phyloP scores from a whole-genome alignment of 2,888 invertebrate genomes.

The Diarsia dahlii region DNA sequence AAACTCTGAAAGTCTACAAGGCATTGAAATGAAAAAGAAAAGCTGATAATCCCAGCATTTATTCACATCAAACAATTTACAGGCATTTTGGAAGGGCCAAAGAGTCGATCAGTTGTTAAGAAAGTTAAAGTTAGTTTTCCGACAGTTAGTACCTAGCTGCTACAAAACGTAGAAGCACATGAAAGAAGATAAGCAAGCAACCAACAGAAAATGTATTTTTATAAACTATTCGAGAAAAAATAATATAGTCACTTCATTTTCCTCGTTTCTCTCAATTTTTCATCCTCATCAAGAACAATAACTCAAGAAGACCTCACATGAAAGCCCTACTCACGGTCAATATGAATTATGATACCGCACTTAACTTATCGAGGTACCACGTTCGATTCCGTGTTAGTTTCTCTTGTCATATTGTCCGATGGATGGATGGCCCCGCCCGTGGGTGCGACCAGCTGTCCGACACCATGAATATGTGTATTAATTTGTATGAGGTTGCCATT shows the following conservation, averaged over 20 bases:
- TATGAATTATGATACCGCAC: conserved; percentile 80
- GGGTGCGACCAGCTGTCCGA: conserved; percentile 55
- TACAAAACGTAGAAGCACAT: too few relatives aligned
- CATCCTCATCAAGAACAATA: background rate
- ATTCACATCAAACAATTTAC: too few relatives aligned
- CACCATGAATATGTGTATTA: conserved; percentile 57
- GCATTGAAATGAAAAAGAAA: background rate
- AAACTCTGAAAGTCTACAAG: background rate
- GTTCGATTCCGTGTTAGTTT: conserved; percentile 79
- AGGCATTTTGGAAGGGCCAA: too few relatives aligned
- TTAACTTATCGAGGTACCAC: conserved; percentile 80
- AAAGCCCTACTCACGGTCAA: conserved; percentile 55
- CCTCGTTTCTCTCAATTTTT: background rate
- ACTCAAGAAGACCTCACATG: conserved; percentile 42
- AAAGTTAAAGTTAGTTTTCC: too few relatives aligned
- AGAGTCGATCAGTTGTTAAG: too few relatives aligned
- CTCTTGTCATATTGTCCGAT: conserved; percentile 77
- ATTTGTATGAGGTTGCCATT: conserved; percentile 54
- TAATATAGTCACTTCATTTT: background rate
- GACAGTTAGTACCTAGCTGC: too few relatives aligned
- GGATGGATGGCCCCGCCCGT: conserved; percentile 69
- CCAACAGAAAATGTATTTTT: too few relatives aligned
- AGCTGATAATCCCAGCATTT: background rate
- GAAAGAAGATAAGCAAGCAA: too few relatives aligned
- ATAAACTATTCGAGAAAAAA: background rate